Evolutionary conservation across 2,113 vertebrate species (phyloP).

Genomic region (Ctenomys sociabilis): DNA sequence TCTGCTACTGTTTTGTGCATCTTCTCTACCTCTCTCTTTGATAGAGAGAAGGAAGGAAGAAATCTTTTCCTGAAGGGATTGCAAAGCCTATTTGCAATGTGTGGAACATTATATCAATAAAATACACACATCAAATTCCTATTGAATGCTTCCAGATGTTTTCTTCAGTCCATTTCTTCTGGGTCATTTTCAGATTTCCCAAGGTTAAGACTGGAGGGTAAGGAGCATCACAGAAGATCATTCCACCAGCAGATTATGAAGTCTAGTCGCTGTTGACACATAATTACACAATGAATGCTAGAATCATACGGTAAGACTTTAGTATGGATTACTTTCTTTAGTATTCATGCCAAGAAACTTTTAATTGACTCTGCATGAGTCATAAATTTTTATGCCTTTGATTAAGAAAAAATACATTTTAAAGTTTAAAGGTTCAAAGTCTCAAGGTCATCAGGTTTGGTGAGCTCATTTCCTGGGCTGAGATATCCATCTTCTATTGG

Average conservation of each 20-base stretch:
- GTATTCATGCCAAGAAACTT: constrained; percentile 75
- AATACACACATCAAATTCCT: background rate
- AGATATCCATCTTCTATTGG: background rate
- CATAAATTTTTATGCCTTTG: constrained; percentile 63
- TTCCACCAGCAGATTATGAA: constrained; percentile 49
- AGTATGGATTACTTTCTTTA: constrained; percentile 68
- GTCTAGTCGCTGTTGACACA: constrained; percentile 63
- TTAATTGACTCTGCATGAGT: constrained; percentile 79
- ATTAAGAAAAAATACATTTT: constrained; percentile 73
- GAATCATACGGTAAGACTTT: constrained; percentile 22
- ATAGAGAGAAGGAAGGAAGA: background rate
- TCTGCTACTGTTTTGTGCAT: constrained; percentile 28
- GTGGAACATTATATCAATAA: constrained; percentile 35
- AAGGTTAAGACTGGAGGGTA: background rate
- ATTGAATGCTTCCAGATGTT: constrained; percentile 31
- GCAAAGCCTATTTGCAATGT: constrained; percentile 14
- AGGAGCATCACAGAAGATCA: background rate
- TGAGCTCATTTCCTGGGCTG: background rate
- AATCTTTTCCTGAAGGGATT: constrained; percentile 25
- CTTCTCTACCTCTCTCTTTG: background rate
- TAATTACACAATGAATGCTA: constrained; percentile 7
- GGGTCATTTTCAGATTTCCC: constrained; percentile 60
- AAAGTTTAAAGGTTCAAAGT: background rate
- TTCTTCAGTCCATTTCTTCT: background rate
- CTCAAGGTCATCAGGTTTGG: constrained; percentile 48